Evolutionary conservation across 2,113 vertebrate species (phyloP), one percentile per base, ranked within the genome.

Genomic region (Entomyzon cyanotis): DNA sequence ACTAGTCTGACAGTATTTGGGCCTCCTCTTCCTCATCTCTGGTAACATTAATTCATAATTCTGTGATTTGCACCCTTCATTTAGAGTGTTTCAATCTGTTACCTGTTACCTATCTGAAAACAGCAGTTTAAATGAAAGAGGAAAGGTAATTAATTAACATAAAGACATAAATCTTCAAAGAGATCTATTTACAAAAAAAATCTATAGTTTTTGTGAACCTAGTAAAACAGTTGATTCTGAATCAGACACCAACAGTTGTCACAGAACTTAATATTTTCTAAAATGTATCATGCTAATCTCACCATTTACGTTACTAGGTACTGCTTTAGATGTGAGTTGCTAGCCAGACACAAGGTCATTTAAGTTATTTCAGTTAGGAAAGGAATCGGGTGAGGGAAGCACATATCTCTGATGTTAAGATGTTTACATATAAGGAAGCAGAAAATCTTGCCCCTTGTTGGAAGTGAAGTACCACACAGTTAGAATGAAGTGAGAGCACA

Each of bases 321-420:
- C 41, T 85, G 39, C 68, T 85, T 90, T 68, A 87, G 87, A 87
- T 37, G n/a, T 56, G 28, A 95, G 44, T 60, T 79, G 50, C 41
- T 73, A 79, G 63, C 58, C 59, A 96, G 90, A 53, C 59, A 37
- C 37, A 80, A 79, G 92, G 79, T 94, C 65, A 68, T 53, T 50
- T 49, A 92, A 83, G 55, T 77, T 90, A 92, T 82, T 92, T 93
- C 88, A 90, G 39, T 93, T 95, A 92, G 84, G 50, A 93, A 58
- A 85, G 74, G 83, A 88, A 80, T 85, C 46, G 87, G 37, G 58
- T 1, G 1, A 93, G 67, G 50, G 59, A 93, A 92, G 44, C 23
- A 64, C 47, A 27, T 42, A 42, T 44, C 60, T 78, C 47, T 93
- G 74, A 56, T 20, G 27, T 71, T 78, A 68, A 78, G 69, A 31